These are phyloP conservation scores for Stenopsyche tienmushanensis DNA, from an alignment of 1,140 invertebrate genomes.

Conservation along the genomic window DNA sequence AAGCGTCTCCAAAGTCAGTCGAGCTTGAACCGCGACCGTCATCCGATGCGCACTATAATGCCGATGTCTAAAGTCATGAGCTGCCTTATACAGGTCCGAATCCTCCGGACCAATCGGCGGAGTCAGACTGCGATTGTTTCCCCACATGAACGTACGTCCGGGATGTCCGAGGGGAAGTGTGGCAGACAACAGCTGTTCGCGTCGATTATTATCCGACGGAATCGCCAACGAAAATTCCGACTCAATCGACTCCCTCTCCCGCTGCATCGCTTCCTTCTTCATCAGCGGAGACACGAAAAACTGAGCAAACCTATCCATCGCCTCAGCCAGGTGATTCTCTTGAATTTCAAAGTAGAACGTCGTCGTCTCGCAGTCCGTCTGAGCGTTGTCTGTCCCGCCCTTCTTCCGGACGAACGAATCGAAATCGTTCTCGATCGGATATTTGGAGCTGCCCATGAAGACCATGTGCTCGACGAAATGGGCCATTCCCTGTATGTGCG, in stretches of 20 bases:
- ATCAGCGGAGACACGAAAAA: slow-evolving; percentile 89
- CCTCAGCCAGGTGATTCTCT: slow-evolving; percentile 70
- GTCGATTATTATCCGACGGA: slow-evolving; percentile 66
- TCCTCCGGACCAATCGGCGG: slow-evolving; percentile 63
- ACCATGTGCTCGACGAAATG: slow-evolving; percentile 97
- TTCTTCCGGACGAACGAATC: slow-evolving; percentile 76
- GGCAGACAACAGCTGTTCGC: slow-evolving; percentile 71
- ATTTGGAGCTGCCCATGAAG: slow-evolving; percentile 89
- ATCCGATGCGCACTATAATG: slow-evolving; percentile 90
- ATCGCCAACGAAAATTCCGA: slow-evolving; percentile 80
- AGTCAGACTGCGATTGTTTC: slow-evolving; percentile 76
- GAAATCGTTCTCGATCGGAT: slow-evolving; percentile 83
- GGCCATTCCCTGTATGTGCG: slow-evolving; percentile 80
- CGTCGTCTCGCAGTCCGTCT: slow-evolving; percentile 82
- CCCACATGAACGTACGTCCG: slow-evolving; percentile 81
- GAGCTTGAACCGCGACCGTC: slow-evolving; percentile 80
- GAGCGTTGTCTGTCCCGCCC: slow-evolving; percentile 80
- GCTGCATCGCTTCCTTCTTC: slow-evolving; percentile 79
- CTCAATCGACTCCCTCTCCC: slow-evolving; percentile 90
- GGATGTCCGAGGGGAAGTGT: slow-evolving; percentile 70
- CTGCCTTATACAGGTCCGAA: slow-evolving; percentile 61
- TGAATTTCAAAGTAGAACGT: slow-evolving; percentile 87
- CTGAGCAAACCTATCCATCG: slow-evolving; percentile 85
- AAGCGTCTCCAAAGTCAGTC: slow-evolving; percentile 73
- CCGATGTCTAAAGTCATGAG: slow-evolving; percentile 77